Evolutionary conservation across 2,113 vertebrate genomes (phyloP).

Genomic region (Megalops atlanticus): DNA sequence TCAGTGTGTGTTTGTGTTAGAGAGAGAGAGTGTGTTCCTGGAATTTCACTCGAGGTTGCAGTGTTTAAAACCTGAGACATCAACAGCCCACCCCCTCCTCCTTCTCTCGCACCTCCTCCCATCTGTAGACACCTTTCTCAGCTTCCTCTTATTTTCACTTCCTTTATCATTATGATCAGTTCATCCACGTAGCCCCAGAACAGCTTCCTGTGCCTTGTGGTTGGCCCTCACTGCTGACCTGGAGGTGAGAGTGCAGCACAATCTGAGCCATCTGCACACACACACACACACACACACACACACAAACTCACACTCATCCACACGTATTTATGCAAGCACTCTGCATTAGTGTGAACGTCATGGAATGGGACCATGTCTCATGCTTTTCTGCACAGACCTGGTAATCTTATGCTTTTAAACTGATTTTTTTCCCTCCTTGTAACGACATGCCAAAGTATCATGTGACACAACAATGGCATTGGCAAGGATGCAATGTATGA

Average conservation of each 20-base stretch:
- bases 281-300: not conserved
- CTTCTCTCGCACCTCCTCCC: not conserved
- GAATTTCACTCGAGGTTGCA: not conserved
- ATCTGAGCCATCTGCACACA: not conserved
- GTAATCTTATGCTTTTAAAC: too few species aligned
- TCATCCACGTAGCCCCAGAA: not conserved
- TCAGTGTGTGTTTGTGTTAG: not conserved
- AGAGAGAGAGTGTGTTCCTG: not conserved
- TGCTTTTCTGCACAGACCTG: too few species aligned
- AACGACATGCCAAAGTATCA: too few species aligned
- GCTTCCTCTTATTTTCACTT: not conserved
- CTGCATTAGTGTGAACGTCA: too few species aligned
- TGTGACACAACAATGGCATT: too few species aligned
- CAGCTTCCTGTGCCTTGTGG: not conserved
- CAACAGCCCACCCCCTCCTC: not conserved
- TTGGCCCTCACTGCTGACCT: slow-evolving; percentile 5
- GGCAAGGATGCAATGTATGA: too few species aligned
- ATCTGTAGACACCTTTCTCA: not conserved
- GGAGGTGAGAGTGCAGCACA: not conserved
- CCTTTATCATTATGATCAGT: not conserved
- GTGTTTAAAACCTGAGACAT: slow-evolving; percentile 14
- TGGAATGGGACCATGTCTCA: too few species aligned
- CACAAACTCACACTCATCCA: not conserved
- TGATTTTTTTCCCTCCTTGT: too few species aligned
- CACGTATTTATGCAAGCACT: not conserved